Evolutionary conservation across 2,797 vertebrate species (phyloP).

Genomic region (Vireo griseus): DNA sequence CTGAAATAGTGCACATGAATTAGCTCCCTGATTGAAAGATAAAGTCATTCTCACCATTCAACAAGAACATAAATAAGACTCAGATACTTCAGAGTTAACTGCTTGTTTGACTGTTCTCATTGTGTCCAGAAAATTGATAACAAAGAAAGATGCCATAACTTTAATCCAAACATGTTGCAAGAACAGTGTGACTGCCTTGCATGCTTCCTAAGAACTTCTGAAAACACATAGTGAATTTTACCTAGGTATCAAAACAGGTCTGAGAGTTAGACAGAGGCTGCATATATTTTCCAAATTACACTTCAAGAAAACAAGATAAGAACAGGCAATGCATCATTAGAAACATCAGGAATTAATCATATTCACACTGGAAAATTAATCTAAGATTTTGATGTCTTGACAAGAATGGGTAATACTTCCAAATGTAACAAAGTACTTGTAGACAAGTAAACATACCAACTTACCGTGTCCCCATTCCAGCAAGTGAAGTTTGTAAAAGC

Average conservation of each 20-base stretch:
- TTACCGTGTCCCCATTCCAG: not conserved
- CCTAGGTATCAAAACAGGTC: not conserved
- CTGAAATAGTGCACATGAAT: not conserved
- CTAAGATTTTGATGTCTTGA: not conserved
- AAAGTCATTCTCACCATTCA: not conserved
- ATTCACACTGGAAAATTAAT: not conserved
- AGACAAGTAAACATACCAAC: not conserved
- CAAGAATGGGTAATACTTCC: not conserved
- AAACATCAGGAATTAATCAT: not conserved
- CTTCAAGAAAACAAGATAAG: not conserved
- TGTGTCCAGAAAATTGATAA: not conserved
- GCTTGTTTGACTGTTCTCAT: not conserved
- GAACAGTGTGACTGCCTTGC: not conserved
- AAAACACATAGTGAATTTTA: not conserved
- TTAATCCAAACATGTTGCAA: not conserved
- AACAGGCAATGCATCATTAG: not conserved
- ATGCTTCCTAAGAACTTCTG: not conserved
- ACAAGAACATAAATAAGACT: not conserved
- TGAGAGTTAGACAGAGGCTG: not conserved
- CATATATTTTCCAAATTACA: not conserved
- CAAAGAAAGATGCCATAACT: not conserved
- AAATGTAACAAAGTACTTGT: not conserved
- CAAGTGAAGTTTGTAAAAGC: not conserved
- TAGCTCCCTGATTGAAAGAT: not conserved
- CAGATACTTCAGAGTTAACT: not conserved